phyloP scores from a whole-genome alignment of 2,888 invertebrate species.

The Neoitamus cyanurus region DNA sequence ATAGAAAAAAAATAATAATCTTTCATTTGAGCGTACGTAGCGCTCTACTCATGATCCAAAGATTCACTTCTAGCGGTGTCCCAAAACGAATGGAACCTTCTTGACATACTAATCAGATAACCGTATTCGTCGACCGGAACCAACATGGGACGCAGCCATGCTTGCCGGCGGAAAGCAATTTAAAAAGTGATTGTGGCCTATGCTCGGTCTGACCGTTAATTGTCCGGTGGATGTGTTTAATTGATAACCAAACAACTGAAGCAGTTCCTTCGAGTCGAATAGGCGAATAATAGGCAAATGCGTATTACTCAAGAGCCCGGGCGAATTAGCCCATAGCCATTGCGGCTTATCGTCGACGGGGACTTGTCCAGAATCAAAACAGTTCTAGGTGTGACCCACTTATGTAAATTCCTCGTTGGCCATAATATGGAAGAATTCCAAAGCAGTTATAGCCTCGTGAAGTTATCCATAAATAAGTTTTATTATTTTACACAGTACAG shows the following conservation, averaged over 20 bases:
- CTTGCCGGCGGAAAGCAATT: conserved; percentile 30
- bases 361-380: not conserved
- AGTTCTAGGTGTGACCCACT: conserved; percentile 5
- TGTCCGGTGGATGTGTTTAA: not conserved
- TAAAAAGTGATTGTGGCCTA: conserved; percentile 13
- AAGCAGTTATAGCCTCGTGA: not conserved
- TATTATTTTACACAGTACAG: not conserved
- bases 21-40: not conserved
- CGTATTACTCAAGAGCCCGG: not conserved
- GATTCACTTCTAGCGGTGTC: conserved; percentile 11
- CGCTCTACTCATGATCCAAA: not conserved
- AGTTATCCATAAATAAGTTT: not conserved
- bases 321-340: not conserved
- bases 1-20: conserved; percentile 22
- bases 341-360: not conserved
- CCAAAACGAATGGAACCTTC: conserved; percentile 13
- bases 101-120: conserved; percentile 47
- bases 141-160: not conserved
- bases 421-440: not conserved
- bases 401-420: not conserved
- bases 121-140: conserved; percentile 46
- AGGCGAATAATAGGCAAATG: not conserved
- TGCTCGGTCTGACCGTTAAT: conserved; percentile 23
- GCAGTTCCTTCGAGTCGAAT: not conserved
- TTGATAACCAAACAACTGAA: not conserved